Evolutionary conservation across 2,888 invertebrate species (phyloP), one percentile per base, ranked within the genome.

Genomic region (Cerastoderma edule): DNA sequence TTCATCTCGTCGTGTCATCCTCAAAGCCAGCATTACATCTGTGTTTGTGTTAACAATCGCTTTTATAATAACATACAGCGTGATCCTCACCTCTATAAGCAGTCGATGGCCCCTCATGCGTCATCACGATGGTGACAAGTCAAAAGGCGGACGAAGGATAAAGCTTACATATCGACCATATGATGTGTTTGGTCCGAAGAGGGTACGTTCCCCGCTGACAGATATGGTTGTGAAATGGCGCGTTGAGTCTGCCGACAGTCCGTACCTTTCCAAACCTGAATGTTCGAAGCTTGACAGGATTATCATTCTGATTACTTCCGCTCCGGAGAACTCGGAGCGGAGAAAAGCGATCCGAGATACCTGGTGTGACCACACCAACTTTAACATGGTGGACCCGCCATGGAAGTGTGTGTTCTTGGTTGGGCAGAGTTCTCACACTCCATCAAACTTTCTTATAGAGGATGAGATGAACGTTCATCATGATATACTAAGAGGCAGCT

Each of bases 401-500:
- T 90, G 89, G 89, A 87, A 87, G 71, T 90, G 89, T 83, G 80
- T 90, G 30, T 90, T 90, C 83, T 79, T 90, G 30, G 76, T 90
- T 30, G 90, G 90, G 46, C 73, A 78, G 56, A 76, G 83, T 33
- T 50, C 67, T 6, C 66, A 72, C 0, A 65, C 63, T 60, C 46
- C 68, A 30, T 67, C 73, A 8, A 71, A 69, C 33, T 24, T 63
- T 22, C 44, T 67, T 1, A 13, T 89, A 1, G 65, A 76, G 13
- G 48, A 72, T 48, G 90, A 90, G 79, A 83, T 75, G 30, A 63
- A 54, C 53, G 46, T 66, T 2, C 73, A 84, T 65, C 60, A 82
- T 13, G 91, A 91, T 77, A 86, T 91, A 46, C 75, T 91, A n/a
- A 57, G 80, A 44, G 91, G 91, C 76, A 87, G 84, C 82, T 91